phyloP scores from a whole-genome alignment of 2,797 vertebrate genomes.

The Molossus molossus region DNA sequence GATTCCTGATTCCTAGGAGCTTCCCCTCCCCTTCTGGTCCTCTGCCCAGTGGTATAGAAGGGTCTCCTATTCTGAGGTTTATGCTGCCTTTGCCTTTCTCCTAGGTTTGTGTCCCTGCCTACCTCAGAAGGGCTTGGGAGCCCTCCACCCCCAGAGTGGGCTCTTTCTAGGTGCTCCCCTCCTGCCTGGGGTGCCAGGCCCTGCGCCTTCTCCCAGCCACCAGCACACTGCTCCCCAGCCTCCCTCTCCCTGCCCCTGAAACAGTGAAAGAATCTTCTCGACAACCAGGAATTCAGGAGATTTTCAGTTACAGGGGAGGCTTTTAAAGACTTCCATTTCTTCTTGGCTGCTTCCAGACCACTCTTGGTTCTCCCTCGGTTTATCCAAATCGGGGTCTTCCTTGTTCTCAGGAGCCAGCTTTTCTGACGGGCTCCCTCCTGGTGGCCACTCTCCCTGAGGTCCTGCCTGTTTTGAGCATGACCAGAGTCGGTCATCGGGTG shows the following conservation, averaged over 20 bases:
- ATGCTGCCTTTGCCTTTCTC: background rate
- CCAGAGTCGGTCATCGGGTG: too few relatives aligned
- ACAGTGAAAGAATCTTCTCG: background rate
- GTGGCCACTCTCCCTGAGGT: background rate
- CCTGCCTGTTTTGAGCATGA: background rate
- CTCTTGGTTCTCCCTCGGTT: background rate
- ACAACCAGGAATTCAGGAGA: background rate
- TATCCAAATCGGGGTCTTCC: background rate
- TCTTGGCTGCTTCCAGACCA: background rate
- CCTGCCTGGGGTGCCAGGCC: too few relatives aligned
- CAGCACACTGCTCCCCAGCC: background rate
- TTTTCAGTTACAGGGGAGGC: background rate
- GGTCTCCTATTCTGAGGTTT: background rate
- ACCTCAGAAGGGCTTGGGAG: background rate
- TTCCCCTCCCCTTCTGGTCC: background rate
- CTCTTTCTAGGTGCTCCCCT: background rate
- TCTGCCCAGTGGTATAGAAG: background rate
- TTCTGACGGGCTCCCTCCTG: background rate
- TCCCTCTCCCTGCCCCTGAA: background rate
- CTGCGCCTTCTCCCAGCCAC: background rate
- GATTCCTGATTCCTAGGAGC: background rate
- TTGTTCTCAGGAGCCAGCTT: background rate
- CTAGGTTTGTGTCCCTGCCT: background rate
- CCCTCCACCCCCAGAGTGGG: too few relatives aligned
- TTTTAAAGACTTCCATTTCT: background rate